phyloP scores from a whole-genome alignment of 2,888 invertebrate genomes.

The Orthosia incerta region DNA sequence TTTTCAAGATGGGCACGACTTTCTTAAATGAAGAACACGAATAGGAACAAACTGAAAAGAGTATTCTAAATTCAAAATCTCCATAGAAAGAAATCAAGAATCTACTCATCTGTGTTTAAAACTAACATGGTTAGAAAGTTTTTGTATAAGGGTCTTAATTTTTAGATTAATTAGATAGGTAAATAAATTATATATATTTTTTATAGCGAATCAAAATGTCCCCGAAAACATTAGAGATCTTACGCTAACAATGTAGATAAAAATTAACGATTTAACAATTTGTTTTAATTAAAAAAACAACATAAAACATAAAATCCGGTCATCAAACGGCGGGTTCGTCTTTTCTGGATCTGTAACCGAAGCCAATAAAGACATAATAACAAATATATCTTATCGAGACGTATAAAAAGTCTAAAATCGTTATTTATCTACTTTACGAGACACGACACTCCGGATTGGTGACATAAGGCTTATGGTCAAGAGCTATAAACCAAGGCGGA shows the following conservation, averaged over 20 bases:
- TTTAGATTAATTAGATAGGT: not conserved
- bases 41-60: too few relatives aligned
- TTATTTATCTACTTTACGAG: constrained; percentile 87
- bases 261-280: constrained; percentile 52
- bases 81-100: too few relatives aligned
- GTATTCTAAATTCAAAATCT: too few relatives aligned
- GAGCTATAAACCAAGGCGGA: constrained; percentile 80
- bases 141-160: too few relatives aligned
- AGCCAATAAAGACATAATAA: constrained; percentile 62
- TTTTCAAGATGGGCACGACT: too few relatives aligned
- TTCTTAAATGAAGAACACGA: too few relatives aligned
- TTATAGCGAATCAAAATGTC: constrained; percentile 13
- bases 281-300: constrained; percentile 54
- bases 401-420: constrained; percentile 70
- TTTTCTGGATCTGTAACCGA: constrained; percentile 31
- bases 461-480: constrained; percentile 77
- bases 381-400: constrained; percentile 62
- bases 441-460: constrained; percentile 82
- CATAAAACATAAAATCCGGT: constrained; percentile 27
- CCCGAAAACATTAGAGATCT: constrained; percentile 16
- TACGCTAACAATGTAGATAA: constrained; percentile 46
- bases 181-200: constrained; percentile 15
- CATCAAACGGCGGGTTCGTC: constrained; percentile 34
- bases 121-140: too few relatives aligned
- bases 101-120: too few relatives aligned